Conservation (phyloP, 2,888 invertebrate genomes). For the Ectemnius cavifrons region DNA sequence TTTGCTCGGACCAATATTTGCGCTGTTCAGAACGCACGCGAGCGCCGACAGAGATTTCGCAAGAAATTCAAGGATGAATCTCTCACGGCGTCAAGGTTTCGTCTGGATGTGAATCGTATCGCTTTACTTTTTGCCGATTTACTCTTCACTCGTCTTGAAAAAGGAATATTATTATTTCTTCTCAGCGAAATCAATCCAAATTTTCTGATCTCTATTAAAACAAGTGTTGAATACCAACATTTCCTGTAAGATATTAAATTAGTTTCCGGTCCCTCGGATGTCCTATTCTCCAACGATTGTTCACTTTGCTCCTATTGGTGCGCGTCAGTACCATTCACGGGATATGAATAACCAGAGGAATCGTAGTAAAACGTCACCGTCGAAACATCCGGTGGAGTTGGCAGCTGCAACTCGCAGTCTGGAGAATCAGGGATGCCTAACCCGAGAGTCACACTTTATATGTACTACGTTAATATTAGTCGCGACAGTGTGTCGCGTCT, state of each 20-base stretch:
- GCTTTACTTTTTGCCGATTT: conserved; percentile 38
- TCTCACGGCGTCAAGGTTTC: conserved; percentile 56
- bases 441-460: background rate
- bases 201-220: no score
- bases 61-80: conserved; percentile 67
- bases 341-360: conserved; percentile 28
- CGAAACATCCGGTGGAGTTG: conserved; percentile 49
- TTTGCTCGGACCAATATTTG: conserved; percentile 35
- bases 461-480: background rate
- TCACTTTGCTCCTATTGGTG: no score
- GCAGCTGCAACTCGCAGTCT: conserved; percentile 43
- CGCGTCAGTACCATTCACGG: no score
- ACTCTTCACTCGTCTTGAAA: conserved; percentile 9
- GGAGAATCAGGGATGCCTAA: conserved; percentile 36
- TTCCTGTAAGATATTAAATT: no score
- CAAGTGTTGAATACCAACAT: no score
- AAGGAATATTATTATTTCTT: background rate
- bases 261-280: no score
- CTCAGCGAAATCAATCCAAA: no score
- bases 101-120: conserved; percentile 35
- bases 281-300: no score
- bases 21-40: conserved; percentile 36
- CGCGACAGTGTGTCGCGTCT: no score
- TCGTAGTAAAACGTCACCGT: conserved; percentile 41
- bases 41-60: conserved; percentile 61